These are phyloP conservation scores for Holothuria leucospilota DNA, from an alignment of 53 echinoderm and acorn worm species.

Conservation along the genomic window DNA sequence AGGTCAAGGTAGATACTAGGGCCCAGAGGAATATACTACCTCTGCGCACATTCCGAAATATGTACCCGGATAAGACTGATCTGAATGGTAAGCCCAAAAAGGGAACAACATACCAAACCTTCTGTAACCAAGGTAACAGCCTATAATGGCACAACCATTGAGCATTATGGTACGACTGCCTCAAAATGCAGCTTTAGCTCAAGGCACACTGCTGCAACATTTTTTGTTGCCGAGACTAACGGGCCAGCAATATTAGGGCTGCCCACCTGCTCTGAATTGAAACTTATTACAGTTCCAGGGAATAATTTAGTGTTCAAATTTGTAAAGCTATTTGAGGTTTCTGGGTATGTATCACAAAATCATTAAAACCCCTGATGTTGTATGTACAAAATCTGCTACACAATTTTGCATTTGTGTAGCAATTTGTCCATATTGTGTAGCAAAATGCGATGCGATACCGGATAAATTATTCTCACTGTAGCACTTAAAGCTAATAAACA, in stretches of 20 bases:
- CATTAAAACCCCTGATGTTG: too few relatives aligned
- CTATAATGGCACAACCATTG: neutral
- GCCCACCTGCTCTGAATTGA: neutral
- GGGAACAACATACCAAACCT: neutral
- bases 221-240: slow-evolving; percentile 12
- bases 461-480: too few relatives aligned
- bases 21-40: slow-evolving; percentile 34
- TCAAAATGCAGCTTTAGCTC: neutral
- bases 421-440: too few relatives aligned
- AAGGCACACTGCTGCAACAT: neutral
- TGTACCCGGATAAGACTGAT: slow-evolving; percentile 16
- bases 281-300: slow-evolving; percentile 3
- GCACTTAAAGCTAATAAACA: neutral
- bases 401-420: too few relatives aligned
- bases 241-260: slow-evolving; percentile 30
- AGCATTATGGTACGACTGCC: neutral
- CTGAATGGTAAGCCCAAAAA: neutral
- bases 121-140: neutral
- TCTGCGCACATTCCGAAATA: neutral
- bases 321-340: too few relatives aligned
- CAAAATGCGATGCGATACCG: too few relatives aligned
- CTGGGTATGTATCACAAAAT: too few relatives aligned
- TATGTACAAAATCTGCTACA: too few relatives aligned
- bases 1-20: slow-evolving; percentile 37
- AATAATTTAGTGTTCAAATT: too few relatives aligned